These are phyloP conservation scores for Neostethus bicornis DNA, from an alignment of 2,797 vertebrate genomes.

Conservation along the genomic window DNA sequence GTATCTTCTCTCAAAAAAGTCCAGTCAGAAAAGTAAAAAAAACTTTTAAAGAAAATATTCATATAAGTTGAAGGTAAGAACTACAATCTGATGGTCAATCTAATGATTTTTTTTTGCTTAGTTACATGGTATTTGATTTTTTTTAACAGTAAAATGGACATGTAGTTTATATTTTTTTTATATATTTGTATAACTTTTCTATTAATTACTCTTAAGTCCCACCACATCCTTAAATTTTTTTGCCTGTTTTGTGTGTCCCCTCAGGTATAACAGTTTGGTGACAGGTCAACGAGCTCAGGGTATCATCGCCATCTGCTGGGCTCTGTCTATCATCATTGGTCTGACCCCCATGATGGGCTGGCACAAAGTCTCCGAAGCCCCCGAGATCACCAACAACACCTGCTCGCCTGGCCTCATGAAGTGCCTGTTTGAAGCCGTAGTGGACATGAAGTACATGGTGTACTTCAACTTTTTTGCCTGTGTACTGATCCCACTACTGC, in stretches of 20 bases:
- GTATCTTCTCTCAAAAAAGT: no score
- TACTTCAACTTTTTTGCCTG: conserved; percentile 97
- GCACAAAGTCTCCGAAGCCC: conserved; percentile 67
- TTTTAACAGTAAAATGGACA: no score
- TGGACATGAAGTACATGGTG: conserved; percentile 96
- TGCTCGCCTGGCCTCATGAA: conserved; percentile 81
- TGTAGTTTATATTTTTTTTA: no score
- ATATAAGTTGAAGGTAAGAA: no score
- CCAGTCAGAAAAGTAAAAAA: no score
- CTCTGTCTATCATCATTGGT: conserved; percentile 91
- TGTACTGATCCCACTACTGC: conserved; percentile 88
- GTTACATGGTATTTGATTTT: no score
- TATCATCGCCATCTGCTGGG: conserved; percentile 94
- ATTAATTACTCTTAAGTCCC: no score
- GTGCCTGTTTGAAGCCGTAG: conserved; percentile 91
- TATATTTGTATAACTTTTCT: no score
- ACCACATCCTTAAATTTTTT: no score
- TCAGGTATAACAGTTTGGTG: conserved; percentile 94
- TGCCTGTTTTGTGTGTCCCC: conserved; percentile 35
- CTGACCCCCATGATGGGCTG: conserved; percentile 96
- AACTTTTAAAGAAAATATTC: no score
- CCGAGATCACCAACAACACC: conserved; percentile 10
- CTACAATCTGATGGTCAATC: no score
- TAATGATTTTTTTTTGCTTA: no score
- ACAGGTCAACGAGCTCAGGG: conserved; percentile 87